phyloP scores from a whole-genome alignment of 1,140 invertebrate genomes.

The Acromyrmex echinatior region DNA sequence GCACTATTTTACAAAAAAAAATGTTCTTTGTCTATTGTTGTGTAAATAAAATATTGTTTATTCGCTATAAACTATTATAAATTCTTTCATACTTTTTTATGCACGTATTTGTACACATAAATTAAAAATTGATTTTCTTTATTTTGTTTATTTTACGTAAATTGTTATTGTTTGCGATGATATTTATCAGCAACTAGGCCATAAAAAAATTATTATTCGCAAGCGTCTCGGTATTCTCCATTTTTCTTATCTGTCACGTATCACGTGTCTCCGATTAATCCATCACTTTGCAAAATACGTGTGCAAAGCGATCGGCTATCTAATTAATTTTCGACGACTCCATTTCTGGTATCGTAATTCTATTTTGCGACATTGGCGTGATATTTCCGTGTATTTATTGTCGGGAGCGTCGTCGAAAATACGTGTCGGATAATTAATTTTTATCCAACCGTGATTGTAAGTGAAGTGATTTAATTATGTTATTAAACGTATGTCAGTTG shows the following conservation, averaged over 20 bases:
- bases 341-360: slow-evolving; percentile 68
- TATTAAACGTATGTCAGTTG: slow-evolving; percentile 68
- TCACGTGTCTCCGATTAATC: slow-evolving; percentile 46
- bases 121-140: background rate
- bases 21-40: background rate
- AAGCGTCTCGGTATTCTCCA: slow-evolving; percentile 29
- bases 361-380: slow-evolving; percentile 59
- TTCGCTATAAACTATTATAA: background rate
- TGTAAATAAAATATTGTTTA: background rate
- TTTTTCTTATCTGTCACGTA: slow-evolving; percentile 48
- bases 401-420: slow-evolving; percentile 57
- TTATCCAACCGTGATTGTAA: slow-evolving; percentile 58
- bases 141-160: background rate
- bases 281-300: slow-evolving; percentile 48
- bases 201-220: slow-evolving; percentile 19
- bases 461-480: slow-evolving; percentile 68
- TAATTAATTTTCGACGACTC: slow-evolving; percentile 52
- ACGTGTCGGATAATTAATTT: slow-evolving; percentile 71
- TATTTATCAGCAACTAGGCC: background rate
- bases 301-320: slow-evolving; percentile 62
- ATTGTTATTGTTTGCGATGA: background rate
- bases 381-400: slow-evolving; percentile 70
- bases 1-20: background rate
- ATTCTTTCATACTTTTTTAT: background rate
- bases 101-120: background rate